Conservation (phyloP, 1,140 invertebrate species). For the Idris sp. region DNA sequence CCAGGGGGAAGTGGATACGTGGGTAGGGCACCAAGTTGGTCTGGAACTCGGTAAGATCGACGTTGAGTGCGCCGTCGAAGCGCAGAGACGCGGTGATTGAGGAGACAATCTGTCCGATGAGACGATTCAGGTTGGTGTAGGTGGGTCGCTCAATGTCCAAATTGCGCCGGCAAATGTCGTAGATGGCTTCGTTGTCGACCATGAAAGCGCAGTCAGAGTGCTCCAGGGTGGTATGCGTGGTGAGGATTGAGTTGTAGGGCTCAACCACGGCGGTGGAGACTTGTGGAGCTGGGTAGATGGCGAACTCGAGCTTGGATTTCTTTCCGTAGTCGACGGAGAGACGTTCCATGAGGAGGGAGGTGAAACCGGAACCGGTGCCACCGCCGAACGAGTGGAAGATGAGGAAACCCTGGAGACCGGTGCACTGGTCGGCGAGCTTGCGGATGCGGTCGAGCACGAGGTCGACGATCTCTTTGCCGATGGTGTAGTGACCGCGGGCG, state of each 20-base stretch:
- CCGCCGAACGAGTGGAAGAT: conserved; percentile 88
- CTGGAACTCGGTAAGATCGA: conserved; percentile 81
- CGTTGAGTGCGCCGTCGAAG: conserved; percentile 66
- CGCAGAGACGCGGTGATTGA: conserved; percentile 81
- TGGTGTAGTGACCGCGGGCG: conserved; percentile 84
- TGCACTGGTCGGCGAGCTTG: conserved; percentile 81
- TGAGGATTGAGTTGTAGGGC: conserved; percentile 81
- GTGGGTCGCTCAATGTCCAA: conserved; percentile 81
- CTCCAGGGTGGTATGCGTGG: conserved; percentile 84
- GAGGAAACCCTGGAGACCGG: conserved; percentile 83
- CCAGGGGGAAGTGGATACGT: conserved; percentile 82
- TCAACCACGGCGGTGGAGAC: conserved; percentile 86
- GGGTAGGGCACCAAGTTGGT: conserved; percentile 82
- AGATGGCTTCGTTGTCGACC: conserved; percentile 86
- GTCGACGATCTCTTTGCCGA: conserved; percentile 85
- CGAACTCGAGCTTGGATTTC: conserved; percentile 84
- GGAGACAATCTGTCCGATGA: conserved; percentile 82
- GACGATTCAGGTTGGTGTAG: conserved; percentile 83
- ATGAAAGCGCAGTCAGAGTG: conserved; percentile 84
- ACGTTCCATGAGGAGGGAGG: conserved; percentile 84
- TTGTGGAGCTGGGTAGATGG: conserved; percentile 85
- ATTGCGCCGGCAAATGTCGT: conserved; percentile 84
- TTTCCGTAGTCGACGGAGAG: conserved; percentile 84
- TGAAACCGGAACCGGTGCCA: conserved; percentile 85
- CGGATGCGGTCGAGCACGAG: conserved; percentile 81